Evolutionary conservation across 2,888 invertebrate species (phyloP).

Genomic region (Myopa tessellatipennis): DNA sequence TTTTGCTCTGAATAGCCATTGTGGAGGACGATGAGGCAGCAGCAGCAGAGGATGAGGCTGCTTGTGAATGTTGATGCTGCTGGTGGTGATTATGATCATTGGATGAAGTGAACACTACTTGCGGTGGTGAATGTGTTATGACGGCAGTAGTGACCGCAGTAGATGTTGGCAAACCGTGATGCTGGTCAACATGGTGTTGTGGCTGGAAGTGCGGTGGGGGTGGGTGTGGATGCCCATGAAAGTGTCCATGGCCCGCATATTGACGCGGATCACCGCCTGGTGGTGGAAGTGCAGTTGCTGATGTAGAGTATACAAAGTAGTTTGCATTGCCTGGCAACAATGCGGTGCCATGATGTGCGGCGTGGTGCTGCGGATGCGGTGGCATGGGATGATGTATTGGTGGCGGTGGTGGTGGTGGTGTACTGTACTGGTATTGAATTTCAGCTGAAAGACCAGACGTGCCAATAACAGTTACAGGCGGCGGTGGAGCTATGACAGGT

Average conservation of each 20-base stretch:
- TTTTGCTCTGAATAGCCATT: slow-evolving; percentile 71
- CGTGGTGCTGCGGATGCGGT: slow-evolving; percentile 43
- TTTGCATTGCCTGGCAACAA: slow-evolving; percentile 51
- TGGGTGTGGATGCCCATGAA: slow-evolving; percentile 58
- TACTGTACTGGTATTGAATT: slow-evolving; percentile 55
- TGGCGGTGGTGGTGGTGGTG: slow-evolving; percentile 46
- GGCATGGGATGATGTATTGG: slow-evolving; percentile 45
- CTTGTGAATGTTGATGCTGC: slow-evolving; percentile 57
- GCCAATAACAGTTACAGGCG: slow-evolving; percentile 41
- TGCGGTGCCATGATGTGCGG: slow-evolving; percentile 35
- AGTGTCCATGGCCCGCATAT: slow-evolving; percentile 54
- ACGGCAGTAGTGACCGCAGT: slow-evolving; percentile 26
- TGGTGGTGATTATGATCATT: slow-evolving; percentile 66
- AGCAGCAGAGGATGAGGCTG: slow-evolving; percentile 51
- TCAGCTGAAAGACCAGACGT: slow-evolving; percentile 43
- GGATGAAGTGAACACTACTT: slow-evolving; percentile 51
- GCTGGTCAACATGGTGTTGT: slow-evolving; percentile 44
- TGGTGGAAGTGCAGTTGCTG: slow-evolving; percentile 42
- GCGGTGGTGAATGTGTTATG: slow-evolving; percentile 55
- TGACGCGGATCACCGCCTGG: slow-evolving; percentile 55
- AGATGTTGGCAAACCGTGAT: slow-evolving; percentile 37
- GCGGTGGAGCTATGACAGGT: slow-evolving; percentile 36
- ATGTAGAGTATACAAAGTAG: slow-evolving; percentile 50
- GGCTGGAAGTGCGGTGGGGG: slow-evolving; percentile 55
- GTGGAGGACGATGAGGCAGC: slow-evolving; percentile 48